A percentile compares a stretch with the other conserved stretches of the same genome.
These are phyloP conservation scores for Melanotaenia boesemani DNA, from an alignment of 2,797 vertebrate species.

Conservation along the genomic window DNA sequence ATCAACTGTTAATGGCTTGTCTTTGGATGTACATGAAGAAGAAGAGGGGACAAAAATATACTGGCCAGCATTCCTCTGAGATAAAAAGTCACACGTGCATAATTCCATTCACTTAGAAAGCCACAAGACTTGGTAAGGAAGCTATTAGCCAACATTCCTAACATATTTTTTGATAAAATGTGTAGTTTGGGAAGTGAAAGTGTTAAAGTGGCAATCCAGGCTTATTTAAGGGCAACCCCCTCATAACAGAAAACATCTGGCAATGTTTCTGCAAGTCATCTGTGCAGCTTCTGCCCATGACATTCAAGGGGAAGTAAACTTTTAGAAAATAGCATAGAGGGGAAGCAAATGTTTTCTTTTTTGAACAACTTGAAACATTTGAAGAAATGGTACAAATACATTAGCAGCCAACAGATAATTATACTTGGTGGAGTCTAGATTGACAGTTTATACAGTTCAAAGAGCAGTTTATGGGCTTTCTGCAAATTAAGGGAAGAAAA, in stretches of 20 bases:
- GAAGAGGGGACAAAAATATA: neutral
- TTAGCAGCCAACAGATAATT: neutral
- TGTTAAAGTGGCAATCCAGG: constrained; percentile 63
- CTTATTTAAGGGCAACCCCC: constrained; percentile 55
- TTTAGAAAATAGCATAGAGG: constrained; percentile 13
- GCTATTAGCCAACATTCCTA: constrained; percentile 48
- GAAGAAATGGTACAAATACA: neutral
- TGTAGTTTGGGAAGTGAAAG: constrained; percentile 33
- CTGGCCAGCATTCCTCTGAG: constrained; percentile 1
- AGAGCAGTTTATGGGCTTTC: neutral
- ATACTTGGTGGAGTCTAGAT: constrained; percentile 6
- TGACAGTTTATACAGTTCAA: constrained; percentile 37
- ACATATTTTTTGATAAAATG: constrained; percentile 48
- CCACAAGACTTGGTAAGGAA: constrained; percentile 46
- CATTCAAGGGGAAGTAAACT: constrained; percentile 19
- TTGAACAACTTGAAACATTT: neutral
- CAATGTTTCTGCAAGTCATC: constrained; percentile 53
- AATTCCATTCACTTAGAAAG: constrained; percentile 27
- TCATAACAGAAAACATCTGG: constrained; percentile 71
- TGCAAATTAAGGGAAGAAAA: constrained; percentile 9
- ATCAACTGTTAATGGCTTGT: neutral
- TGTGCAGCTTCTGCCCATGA: constrained; percentile 26
- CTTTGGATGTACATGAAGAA: constrained; percentile 7
- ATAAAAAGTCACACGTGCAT: constrained; percentile 12
- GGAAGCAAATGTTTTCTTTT: neutral